A percentile compares a stretch with the other conserved stretches of the same genome.
phyloP scores from a whole-genome alignment of 2,797 vertebrate genomes.

The Pangasius djambal region DNA sequence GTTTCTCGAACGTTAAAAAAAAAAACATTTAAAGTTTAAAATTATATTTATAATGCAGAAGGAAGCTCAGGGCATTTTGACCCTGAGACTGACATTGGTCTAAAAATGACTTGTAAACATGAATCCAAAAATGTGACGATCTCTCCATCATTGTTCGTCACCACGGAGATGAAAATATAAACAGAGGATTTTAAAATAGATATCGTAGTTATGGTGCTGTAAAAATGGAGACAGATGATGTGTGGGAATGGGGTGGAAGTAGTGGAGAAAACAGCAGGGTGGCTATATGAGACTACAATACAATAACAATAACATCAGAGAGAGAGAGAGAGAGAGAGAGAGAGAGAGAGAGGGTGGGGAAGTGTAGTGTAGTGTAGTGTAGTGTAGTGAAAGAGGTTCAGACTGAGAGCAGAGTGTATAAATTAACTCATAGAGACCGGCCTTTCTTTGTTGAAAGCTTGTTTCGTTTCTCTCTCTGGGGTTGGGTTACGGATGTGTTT shows the following conservation, averaged over 20 bases:
- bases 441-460: constrained; percentile 8
- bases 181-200: background rate
- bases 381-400: background rate
- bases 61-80: background rate
- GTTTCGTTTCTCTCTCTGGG: background rate
- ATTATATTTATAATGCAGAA: background rate
- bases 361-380: no score
- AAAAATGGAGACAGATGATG: background rate
- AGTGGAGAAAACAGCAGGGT: background rate
- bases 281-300: background rate
- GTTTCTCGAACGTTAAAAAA: no score
- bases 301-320: constrained; percentile 12
- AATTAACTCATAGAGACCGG: background rate
- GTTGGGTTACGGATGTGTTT: constrained; percentile 4
- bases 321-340: background rate
- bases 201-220: background rate
- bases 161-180: background rate
- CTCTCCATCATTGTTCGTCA: background rate
- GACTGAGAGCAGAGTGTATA: background rate
- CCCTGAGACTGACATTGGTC: background rate
- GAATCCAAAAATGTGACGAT: background rate
- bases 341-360: no score
- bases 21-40: no score
- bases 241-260: background rate
- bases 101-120: background rate